Percentiles rank a stretch among this genome's conserved stretches.
Conservation (phyloP, 2,888 invertebrate species). For the Sericinus montela region DNA sequence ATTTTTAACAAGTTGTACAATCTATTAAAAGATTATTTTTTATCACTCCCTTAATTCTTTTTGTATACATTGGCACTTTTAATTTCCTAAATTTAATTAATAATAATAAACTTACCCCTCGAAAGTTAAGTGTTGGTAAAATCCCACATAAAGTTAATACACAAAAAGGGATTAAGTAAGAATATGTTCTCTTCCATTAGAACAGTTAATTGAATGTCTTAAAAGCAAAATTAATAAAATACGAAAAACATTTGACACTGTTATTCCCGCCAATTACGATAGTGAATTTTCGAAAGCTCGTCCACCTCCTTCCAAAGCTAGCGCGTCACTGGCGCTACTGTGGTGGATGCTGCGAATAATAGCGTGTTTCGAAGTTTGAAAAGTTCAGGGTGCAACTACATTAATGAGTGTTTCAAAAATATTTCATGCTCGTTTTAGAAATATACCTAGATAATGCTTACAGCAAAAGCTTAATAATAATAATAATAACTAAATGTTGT, state of each 20-base stretch:
- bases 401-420: slow-evolving; percentile 27
- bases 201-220: not conserved
- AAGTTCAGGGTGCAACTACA: slow-evolving; percentile 33
- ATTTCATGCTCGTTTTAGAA: no score
- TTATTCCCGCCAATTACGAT: slow-evolving; percentile 41
- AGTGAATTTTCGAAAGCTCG: slow-evolving; percentile 28
- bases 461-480: no score
- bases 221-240: not conserved
- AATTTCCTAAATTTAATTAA: no score
- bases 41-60: no score
- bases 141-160: slow-evolving; percentile 5
- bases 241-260: slow-evolving; percentile 37
- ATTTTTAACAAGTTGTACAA: no score
- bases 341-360: slow-evolving; percentile 47
- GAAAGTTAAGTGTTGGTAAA: not conserved
- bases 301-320: slow-evolving; percentile 33
- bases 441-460: no score
- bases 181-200: not conserved
- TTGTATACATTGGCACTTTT: no score
- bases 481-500: no score
- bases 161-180: not conserved
- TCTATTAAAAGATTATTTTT: no score
- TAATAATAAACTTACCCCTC: slow-evolving; percentile 13
- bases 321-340: slow-evolving; percentile 43
- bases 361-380: slow-evolving; percentile 48